phyloP scores from a whole-genome alignment of 30 jellyfish, hydroid and myxozoan genomes.

The Nemopilema nomurai region DNA sequence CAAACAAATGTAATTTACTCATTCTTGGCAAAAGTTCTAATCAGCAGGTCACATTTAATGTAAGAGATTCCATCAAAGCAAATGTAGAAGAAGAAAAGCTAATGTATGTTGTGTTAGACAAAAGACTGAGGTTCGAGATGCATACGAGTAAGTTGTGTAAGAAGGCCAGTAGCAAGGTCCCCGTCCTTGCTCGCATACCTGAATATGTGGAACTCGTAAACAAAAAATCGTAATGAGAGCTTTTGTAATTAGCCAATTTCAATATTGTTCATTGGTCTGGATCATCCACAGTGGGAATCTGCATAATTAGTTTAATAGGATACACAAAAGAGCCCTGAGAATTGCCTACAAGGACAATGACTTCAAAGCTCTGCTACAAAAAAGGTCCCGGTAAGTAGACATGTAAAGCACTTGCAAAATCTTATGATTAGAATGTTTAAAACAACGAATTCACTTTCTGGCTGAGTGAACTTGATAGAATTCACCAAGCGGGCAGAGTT shows the following conservation, averaged over 20 bases:
- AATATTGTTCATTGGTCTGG: constrained; percentile 43
- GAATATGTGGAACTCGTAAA: constrained; percentile 5
- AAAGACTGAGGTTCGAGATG: constrained; percentile 8
- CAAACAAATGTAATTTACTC: constrained; percentile 29
- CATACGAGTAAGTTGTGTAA: constrained; percentile 16
- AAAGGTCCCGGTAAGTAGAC: neutral
- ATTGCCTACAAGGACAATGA: constrained; percentile 7
- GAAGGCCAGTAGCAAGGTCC: constrained; percentile 47
- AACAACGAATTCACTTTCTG: too few relatives aligned
- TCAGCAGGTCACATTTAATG: constrained; percentile 16
- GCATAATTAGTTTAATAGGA: neutral
- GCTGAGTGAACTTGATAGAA: too few relatives aligned
- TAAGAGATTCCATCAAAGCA: constrained; percentile 5
- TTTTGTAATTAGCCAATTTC: constrained; percentile 35
- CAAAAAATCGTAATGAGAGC: constrained; percentile 38
- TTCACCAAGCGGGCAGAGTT: too few relatives aligned
- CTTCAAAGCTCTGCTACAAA: constrained; percentile 6
- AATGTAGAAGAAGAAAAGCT: constrained; percentile 33
- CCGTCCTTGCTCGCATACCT: constrained; percentile 42
- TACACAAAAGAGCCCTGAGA: constrained; percentile 35
- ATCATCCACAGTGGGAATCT: constrained; percentile 23
- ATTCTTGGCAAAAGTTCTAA: constrained; percentile 23
- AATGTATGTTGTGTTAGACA: constrained; percentile 37
- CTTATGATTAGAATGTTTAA: neutral
- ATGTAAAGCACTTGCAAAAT: neutral